These are phyloP conservation scores for Muscicapa striata DNA, from an alignment of 2,797 vertebrate genomes.

Conservation along the genomic window DNA sequence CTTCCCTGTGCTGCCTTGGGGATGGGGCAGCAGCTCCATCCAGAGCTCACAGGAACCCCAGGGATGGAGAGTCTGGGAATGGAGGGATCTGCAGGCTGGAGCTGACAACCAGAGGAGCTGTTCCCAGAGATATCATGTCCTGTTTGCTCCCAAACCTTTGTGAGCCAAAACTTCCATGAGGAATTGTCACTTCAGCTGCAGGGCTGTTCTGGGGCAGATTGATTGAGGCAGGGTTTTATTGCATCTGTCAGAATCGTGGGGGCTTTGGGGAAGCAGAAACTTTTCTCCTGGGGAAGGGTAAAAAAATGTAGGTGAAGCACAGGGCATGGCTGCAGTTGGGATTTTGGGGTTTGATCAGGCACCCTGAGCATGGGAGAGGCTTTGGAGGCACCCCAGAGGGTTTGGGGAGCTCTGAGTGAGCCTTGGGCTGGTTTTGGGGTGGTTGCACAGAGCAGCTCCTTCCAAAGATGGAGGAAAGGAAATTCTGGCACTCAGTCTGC, in stretches of 20 bases:
- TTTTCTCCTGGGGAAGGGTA: not conserved
- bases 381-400: not conserved
- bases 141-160: slow-evolving; percentile 7
- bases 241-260: not conserved
- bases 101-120: not conserved
- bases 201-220: not conserved
- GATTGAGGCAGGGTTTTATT: not conserved
- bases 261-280: not conserved
- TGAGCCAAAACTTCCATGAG: slow-evolving; percentile 6
- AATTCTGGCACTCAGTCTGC: not conserved
- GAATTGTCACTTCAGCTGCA: not conserved
- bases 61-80: not conserved
- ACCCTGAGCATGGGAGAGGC: not conserved
- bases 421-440: not conserved
- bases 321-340: not conserved
- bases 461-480: not conserved
- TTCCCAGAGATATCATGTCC: not conserved
- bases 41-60: not conserved
- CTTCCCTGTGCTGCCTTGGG: not conserved
- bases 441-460: not conserved
- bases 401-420: not conserved
- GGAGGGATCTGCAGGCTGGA: not conserved
- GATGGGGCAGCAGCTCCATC: not conserved
- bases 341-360: not conserved
- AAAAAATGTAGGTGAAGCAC: not conserved